Evolutionary conservation across 2,888 invertebrate genomes (phyloP).

Genomic region (Luperina nickerlii): DNA sequence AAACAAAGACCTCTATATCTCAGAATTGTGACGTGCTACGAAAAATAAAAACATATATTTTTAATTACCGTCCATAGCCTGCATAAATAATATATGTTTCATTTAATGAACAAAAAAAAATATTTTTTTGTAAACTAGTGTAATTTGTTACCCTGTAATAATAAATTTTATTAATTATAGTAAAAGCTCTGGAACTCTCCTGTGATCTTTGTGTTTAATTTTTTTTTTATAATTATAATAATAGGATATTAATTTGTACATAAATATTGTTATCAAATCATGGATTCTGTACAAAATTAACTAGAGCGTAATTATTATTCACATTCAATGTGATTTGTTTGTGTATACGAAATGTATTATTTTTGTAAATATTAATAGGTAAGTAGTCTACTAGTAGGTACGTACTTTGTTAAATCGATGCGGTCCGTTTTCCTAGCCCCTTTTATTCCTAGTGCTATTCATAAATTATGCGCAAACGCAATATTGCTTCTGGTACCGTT

Average conservation of each 20-base stretch:
- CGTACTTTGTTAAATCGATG: slow-evolving; percentile 41
- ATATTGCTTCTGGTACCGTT: slow-evolving; percentile 63
- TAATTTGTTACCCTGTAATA: slow-evolving; percentile 84
- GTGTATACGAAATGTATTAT: slow-evolving; percentile 70
- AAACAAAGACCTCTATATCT: too few species aligned
- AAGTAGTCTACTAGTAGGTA: slow-evolving; percentile 37
- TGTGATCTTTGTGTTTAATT: slow-evolving; percentile 87
- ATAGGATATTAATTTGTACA: slow-evolving; percentile 66
- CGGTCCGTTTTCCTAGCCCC: slow-evolving; percentile 59
- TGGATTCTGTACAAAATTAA: slow-evolving; percentile 72
- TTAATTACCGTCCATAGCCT: too few species aligned
- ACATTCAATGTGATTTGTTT: slow-evolving; percentile 74
- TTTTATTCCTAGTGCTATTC: slow-evolving; percentile 57
- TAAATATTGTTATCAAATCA: slow-evolving; percentile 48
- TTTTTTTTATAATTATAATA: slow-evolving; percentile 78
- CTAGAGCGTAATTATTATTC: slow-evolving; percentile 74
- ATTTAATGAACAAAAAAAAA: too few species aligned
- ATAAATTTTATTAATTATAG: slow-evolving; percentile 75
- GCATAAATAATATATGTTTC: too few species aligned
- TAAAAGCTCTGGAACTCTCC: slow-evolving; percentile 89
- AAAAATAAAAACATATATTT: too few species aligned
- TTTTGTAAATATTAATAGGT: slow-evolving; percentile 64
- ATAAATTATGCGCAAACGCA: slow-evolving; percentile 67
- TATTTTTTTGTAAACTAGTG: too few species aligned
- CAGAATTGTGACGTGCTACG: too few species aligned